Base-by-base conservation (phyloP, 2,797 vertebrate species). In the Ctenosaura bakeri region DNA sequence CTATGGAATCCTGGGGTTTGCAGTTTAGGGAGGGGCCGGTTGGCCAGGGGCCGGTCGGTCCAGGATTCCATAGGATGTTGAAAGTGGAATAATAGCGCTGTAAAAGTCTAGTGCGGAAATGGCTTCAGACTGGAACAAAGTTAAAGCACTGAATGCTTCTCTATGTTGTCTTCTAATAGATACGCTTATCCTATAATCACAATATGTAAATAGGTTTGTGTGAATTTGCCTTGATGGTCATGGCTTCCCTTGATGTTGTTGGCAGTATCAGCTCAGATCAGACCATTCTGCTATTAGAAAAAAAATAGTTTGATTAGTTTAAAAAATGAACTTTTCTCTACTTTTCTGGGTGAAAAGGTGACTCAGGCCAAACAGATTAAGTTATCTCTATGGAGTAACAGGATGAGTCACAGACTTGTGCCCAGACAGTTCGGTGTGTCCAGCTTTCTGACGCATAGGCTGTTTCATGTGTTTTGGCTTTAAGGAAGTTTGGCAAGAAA, bases 401-500 rank as follows among this genome's bases (percentile, higher is more conserved):
- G 69, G 88, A 84, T 96, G 96, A 96, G 95, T 96, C 95, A 96
- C 90, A 91, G 87, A 86, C 93, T 88, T 87, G 87, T 94, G 91
- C 83, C 54, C 89, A 84, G 59, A 92, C 91, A 91, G 94, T 92
- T 81, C 85, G 76, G 91, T 88, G 81, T 90, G 90, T 93, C 90
- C 62, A 84, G 64, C 80, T 2, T 84, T 92, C 90, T 92, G 86
- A 90, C 93, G 93, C 90, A 89, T 46, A 32, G 90, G 89, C 94
- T 86, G 74, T 54, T 92, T 94, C 83, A 74, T 83, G 56, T 74
- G 94, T 85, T 66, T 42, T 0, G 7, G 18, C 29, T 95, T 96
- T 97, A 95, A 95, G 96, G 96, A 97, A 97, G 96, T 96, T 91
- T 94, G 92, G 56, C 92, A 90, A 96, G 22, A 89, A 90, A 95